Conservation (phyloP, 2,888 invertebrate genomes). For the Chloroclystis v-ata region DNA sequence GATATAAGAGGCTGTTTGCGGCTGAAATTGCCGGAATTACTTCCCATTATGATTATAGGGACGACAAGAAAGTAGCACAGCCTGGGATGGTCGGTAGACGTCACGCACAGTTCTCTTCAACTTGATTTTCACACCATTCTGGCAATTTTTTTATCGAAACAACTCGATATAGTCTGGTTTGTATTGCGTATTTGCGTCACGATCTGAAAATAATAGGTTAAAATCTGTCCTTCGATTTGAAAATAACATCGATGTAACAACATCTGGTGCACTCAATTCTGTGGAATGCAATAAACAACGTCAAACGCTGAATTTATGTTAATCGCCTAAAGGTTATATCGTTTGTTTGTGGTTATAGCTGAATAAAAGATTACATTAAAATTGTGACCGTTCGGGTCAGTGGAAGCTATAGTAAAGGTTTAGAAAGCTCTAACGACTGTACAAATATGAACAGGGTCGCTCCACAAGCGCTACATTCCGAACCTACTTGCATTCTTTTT, state of each 20-base stretch:
- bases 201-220: constrained; percentile 14
- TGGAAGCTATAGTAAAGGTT: constrained; percentile 45
- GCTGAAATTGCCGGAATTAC: constrained; percentile 63
- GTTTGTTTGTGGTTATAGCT: constrained; percentile 20
- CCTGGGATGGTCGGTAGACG: constrained; percentile 41
- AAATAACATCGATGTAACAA: constrained; percentile 27
- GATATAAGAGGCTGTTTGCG: constrained; percentile 53
- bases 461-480: constrained; percentile 54
- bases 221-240: constrained; percentile 23
- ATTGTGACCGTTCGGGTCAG: constrained; percentile 22
- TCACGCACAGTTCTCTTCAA: constrained; percentile 41
- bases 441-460: constrained; percentile 60
- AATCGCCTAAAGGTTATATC: constrained; percentile 20
- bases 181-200: constrained; percentile 22
- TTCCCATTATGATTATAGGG: constrained; percentile 65
- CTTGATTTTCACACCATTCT: constrained; percentile 57
- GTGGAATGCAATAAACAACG: constrained; percentile 31
- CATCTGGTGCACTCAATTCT: constrained; percentile 30
- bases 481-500: constrained; percentile 48
- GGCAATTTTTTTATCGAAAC: constrained; percentile 34
- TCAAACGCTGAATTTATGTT: constrained; percentile 27
- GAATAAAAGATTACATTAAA: constrained; percentile 23
- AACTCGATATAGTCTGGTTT: constrained; percentile 16
- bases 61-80: constrained; percentile 62
- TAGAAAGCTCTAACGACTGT: constrained; percentile 63